Evolutionary conservation across 2,797 vertebrate species (phyloP).

Genomic region (Mormyrus proboscirostris): DNA sequence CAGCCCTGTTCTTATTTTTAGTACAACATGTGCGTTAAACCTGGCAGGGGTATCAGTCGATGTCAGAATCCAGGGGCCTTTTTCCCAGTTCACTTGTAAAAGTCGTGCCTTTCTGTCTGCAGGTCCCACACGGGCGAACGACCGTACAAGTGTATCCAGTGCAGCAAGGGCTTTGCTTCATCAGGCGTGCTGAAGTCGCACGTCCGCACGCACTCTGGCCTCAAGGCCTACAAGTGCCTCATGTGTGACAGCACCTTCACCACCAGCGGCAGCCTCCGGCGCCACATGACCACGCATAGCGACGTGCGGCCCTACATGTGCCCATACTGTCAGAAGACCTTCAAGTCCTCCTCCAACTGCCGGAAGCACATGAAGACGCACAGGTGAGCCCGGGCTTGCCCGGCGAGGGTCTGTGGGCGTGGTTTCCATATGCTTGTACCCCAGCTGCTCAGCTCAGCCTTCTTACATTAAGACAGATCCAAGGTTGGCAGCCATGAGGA

Average conservation of each 20-base stretch:
- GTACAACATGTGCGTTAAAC: not conserved
- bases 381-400: conserved; percentile 58
- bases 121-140: conserved; percentile 97
- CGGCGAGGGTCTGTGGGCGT: not conserved
- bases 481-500: not conserved
- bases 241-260: conserved; percentile 93
- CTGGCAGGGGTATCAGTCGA: not conserved
- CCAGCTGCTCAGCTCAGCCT: no score
- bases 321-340: conserved; percentile 97
- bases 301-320: conserved; percentile 96
- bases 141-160: conserved; percentile 92
- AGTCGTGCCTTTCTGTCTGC: conserved; percentile 5
- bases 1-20: not conserved
- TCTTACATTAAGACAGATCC: not conserved
- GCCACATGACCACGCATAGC: conserved; percentile 95
- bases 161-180: conserved; percentile 93
- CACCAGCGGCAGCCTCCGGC: conserved; percentile 87
- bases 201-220: conserved; percentile 87
- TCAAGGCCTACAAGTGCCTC: conserved; percentile 92
- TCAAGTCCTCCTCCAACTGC: conserved; percentile 96
- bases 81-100: not conserved
- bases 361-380: conserved; percentile 99
- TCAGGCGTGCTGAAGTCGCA: conserved; percentile 96
- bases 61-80: not conserved
- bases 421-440: not conserved